Evolutionary conservation across 2,113 vertebrate genomes (phyloP), one percentile per base, ranked within the genome.

Genomic region (Eonycteris spelaea): DNA sequence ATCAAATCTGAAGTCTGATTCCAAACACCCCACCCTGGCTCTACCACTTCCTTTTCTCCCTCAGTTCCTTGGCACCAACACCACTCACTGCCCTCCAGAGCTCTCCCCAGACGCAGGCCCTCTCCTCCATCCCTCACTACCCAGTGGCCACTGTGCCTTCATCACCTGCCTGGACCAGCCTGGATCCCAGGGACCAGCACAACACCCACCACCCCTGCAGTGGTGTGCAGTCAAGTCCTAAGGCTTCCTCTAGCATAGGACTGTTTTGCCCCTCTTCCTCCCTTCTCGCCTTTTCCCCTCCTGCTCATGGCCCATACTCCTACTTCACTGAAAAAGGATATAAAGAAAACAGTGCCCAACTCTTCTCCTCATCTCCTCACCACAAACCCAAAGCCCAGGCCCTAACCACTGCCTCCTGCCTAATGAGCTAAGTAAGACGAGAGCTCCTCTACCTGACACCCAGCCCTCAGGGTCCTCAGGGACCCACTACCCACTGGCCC

Each of bases 191-290:
- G 35, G 28, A 11, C 88, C 35, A 33, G 24, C 24, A 90, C 59
- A 13, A 19, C 59, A 30, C 33, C 19, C 3, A 11, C 24, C 57
- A 38, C 45, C 43, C 57, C 35, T 40, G 45, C 26, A 8, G 28
- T 6, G 6, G 15, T 11, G 0, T 9, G 2, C 4, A 7, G n/a
- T 55, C n/a, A 0, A 16, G 45, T 13, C n/a, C 48, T 28, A 3
- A 14, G 21, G 22, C 55, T 18, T 40, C 28, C 65, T 45, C 18
- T 13, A 26, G 35, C 5, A n/a, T 7, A n/a, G 30, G 28, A n/a
- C 68, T 70, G 21, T 10, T 43, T 24, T 38, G 12, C 11, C 26
- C 57, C 28, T 5, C 7, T 15, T 30, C n/a, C 55, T n/a, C 12
- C 26, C 51, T 35, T 22, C 30, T 33, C 51, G 11, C 57, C 57